Base-by-base conservation (phyloP, 2,888 invertebrate genomes). In the Pristionchus exspectatus region DNA sequence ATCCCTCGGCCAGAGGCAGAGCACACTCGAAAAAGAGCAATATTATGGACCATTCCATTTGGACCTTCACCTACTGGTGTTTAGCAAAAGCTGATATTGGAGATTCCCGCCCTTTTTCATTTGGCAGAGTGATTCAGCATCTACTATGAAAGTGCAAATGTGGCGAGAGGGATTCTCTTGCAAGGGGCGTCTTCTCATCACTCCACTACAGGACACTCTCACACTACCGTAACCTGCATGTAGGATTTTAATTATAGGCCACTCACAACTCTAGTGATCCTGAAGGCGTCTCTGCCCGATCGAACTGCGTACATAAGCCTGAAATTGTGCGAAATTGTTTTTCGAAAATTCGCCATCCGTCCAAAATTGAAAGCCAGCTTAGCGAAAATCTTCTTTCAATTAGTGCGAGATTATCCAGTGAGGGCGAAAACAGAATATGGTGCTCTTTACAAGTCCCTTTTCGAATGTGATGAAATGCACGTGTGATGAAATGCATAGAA, bases 261-360 rank as follows among this genome's bases (percentile, higher is more conserved):
- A 85, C 85, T 85, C 33, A 85, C 85, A 59, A 27, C 27, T 87
- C 69, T n/a, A 12, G 66, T 18, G 16, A 50, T 30, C 59, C 84
- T 24, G 87, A 87, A 69, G 27, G 87, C 69, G 66, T 87, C 87
- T 87, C 87, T 66, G 44, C 87, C 87, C 27, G 87, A 87, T 38
- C 87, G 87, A 38, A 87, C 87, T 44, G 87, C 87, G 87, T 87
- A 87, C 87, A 87, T 87, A 87, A 87, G 87, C 69, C 87, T 87
- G 69, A 38, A 87, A 69, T 12, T 16, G n/a, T 33, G 56, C 21
- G 38, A 9, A 21, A 10, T 44, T n/a, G 18, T 81, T 21, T 54
- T 81, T 81, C 54, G 50, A 77, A 81, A 81, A 50, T 54, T 38
- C 38, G 5, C 33, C 2, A 33, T 33, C 14, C 10, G 30, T 72